Conservation (phyloP, 1,140 invertebrate species). For the Planococcus citri region DNA sequence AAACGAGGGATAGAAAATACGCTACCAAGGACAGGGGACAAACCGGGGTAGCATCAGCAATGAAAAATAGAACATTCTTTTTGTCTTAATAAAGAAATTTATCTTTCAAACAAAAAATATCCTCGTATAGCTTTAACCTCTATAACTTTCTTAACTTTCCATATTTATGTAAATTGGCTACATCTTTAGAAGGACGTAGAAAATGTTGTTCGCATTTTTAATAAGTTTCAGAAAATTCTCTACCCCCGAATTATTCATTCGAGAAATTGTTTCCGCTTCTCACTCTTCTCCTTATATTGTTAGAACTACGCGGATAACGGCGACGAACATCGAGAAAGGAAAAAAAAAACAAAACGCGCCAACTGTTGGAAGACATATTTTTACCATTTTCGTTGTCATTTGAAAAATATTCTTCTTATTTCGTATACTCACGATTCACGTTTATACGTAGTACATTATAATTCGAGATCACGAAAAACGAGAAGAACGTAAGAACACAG, state of each 20-base stretch:
- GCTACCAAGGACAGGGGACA: too few relatives aligned
- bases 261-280: constrained; percentile 6
- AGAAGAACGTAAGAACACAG: too few relatives aligned
- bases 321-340: too few relatives aligned
- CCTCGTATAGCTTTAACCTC: not conserved
- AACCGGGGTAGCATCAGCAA: too few relatives aligned
- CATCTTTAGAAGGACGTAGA: not conserved
- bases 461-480: too few relatives aligned
- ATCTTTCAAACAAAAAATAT: constrained; percentile 1
- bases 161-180: constrained; percentile 8
- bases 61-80: not conserved
- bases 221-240: not conserved
- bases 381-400: constrained; percentile 7
- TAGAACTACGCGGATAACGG: too few relatives aligned
- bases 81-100: constrained; percentile 8
- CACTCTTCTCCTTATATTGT: not conserved
- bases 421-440: too few relatives aligned
- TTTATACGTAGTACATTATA: too few relatives aligned
- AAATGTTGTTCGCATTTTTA: constrained; percentile 7
- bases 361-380: constrained; percentile 3
- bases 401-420: not conserved
- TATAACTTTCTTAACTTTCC: not conserved
- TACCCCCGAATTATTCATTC: constrained; percentile 1
- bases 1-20: not conserved
- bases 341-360: not conserved